Conservation (phyloP, 2,113 vertebrate genomes). For the Siniperca knerii region DNA sequence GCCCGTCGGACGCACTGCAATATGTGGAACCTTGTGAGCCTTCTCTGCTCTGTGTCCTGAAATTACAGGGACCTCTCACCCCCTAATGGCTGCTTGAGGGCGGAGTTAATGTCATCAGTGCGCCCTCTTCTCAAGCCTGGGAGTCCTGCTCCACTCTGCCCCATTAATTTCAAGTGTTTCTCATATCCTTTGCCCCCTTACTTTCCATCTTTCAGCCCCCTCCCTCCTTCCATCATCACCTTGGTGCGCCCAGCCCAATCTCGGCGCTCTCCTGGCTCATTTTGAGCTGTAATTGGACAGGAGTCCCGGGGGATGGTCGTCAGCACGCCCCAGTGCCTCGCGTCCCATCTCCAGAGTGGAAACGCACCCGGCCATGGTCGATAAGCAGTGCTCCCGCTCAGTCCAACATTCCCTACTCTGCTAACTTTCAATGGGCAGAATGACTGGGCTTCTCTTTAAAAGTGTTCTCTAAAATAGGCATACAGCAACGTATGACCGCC, state of each 20-base stretch:
- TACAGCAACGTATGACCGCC: background rate
- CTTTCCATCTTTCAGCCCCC: slow-evolving; percentile 44
- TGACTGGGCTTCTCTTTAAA: slow-evolving; percentile 31
- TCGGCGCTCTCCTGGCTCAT: slow-evolving; percentile 74
- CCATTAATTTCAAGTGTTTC: slow-evolving; percentile 81
- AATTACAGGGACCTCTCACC: slow-evolving; percentile 47
- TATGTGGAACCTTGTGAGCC: slow-evolving; percentile 28
- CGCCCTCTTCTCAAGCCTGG: slow-evolving; percentile 39
- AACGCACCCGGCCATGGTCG: slow-evolving; percentile 62
- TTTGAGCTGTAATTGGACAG: slow-evolving; percentile 83
- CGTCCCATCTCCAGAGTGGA: slow-evolving; percentile 64
- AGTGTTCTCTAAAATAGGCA: slow-evolving; percentile 11
- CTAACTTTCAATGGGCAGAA: slow-evolving; percentile 51
- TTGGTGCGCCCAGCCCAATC: slow-evolving; percentile 74
- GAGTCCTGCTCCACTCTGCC: slow-evolving; percentile 66
- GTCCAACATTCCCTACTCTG: slow-evolving; percentile 45
- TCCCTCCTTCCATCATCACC: slow-evolving; percentile 61
- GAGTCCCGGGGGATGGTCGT: slow-evolving; percentile 66
- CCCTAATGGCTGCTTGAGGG: slow-evolving; percentile 63
- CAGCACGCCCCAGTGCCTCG: slow-evolving; percentile 74
- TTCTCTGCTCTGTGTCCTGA: slow-evolving; percentile 22
- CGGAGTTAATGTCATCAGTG: slow-evolving; percentile 64
- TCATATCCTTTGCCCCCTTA: slow-evolving; percentile 57
- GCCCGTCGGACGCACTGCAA: slow-evolving; percentile 5
- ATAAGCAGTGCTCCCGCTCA: slow-evolving; percentile 64